Evolutionary conservation across 2,888 invertebrate genomes (phyloP).

Genomic region (Tricholauxania praeusta): DNA sequence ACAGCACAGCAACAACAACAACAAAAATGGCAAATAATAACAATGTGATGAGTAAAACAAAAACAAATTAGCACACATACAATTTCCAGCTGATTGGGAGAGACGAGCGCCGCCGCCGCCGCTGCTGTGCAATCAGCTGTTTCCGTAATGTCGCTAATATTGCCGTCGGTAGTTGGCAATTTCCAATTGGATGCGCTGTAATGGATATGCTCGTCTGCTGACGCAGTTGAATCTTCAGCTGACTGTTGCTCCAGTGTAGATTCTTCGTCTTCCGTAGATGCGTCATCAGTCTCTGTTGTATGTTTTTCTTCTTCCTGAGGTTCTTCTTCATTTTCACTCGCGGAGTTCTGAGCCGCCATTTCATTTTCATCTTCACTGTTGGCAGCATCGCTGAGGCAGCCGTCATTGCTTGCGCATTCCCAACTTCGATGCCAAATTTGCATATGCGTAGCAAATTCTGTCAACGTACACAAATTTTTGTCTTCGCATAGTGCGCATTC

Average conservation of each 20-base stretch:
- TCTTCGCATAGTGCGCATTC: slow-evolving; percentile 61
- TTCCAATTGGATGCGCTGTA: not conserved
- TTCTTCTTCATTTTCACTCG: slow-evolving; percentile 13
- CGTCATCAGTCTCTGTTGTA: slow-evolving; percentile 28
- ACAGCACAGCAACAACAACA: too few relatives aligned
- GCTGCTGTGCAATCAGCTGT: not conserved
- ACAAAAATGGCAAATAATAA: too few relatives aligned
- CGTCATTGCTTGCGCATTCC: slow-evolving; percentile 37
- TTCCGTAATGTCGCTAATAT: slow-evolving; percentile 6
- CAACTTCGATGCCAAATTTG: slow-evolving; percentile 59
- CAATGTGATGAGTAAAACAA: too few relatives aligned
- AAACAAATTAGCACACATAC: too few relatives aligned
- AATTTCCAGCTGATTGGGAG: too few relatives aligned
- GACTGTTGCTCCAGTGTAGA: too few relatives aligned
- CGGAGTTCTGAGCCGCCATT: not conserved
- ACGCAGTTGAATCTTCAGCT: too few relatives aligned
- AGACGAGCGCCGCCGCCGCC: too few relatives aligned
- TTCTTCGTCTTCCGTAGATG: slow-evolving; percentile 17
- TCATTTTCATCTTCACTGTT: slow-evolving; percentile 2
- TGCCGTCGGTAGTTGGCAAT: not conserved
- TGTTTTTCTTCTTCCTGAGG: slow-evolving; percentile 21
- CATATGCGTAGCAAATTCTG: slow-evolving; percentile 61
- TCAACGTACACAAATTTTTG: slow-evolving; percentile 55
- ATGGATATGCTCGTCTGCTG: too few relatives aligned
- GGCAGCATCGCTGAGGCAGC: slow-evolving; percentile 4